A percentile compares a stretch with the other conserved stretches of the same genome.
phyloP scores from a whole-genome alignment of 2,797 vertebrate species.

The Coilia nasus region DNA sequence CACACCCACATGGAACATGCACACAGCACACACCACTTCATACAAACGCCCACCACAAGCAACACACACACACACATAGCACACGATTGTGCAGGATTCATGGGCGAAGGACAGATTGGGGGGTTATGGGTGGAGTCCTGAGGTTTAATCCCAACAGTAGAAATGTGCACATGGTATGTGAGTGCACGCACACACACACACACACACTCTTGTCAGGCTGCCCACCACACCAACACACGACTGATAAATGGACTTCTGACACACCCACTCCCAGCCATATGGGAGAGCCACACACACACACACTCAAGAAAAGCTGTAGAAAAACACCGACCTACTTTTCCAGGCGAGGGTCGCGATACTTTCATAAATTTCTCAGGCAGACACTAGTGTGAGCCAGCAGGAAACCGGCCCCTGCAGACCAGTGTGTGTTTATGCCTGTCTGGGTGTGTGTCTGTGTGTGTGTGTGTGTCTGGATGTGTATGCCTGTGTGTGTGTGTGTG shows the following conservation, averaged over 20 bases:
- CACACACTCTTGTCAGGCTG: no score
- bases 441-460: neutral
- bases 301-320: neutral
- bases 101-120: no score
- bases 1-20: neutral
- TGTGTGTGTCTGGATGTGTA: neutral
- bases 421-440: neutral
- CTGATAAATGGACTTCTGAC: neutral
- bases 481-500: neutral
- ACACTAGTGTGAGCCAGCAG: slow-evolving; percentile 9
- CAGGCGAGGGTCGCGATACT: slow-evolving; percentile 1
- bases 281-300: neutral
- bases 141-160: no score
- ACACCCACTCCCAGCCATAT: neutral
- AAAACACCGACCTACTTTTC: slow-evolving; percentile 7
- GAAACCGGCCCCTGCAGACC: neutral
- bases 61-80: neutral
- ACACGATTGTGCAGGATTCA: no score
- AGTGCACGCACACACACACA: no score
- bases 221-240: no score
- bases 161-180: no score
- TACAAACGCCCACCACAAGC: neutral
- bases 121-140: no score
- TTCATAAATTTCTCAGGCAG: slow-evolving; percentile 2
- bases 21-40: neutral